Evolutionary conservation across 2,113 vertebrate species (phyloP).

Genomic region (Dicrurus megarhynchus): DNA sequence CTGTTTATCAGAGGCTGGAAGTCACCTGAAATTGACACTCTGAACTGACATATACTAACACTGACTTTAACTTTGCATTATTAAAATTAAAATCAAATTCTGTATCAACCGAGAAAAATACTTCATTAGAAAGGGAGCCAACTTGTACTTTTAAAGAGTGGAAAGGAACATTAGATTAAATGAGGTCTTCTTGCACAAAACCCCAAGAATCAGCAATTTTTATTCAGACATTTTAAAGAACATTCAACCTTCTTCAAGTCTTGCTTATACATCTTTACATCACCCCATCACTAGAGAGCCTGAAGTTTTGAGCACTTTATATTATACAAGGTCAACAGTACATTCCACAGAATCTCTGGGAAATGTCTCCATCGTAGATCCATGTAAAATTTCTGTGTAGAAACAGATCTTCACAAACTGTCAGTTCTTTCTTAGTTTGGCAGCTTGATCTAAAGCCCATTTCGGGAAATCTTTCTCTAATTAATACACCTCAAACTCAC

Average conservation of each 20-base stretch:
- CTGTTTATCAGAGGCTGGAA: not conserved
- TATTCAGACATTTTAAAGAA: not conserved
- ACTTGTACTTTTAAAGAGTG: not conserved
- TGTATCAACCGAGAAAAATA: not conserved
- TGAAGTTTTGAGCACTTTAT: not conserved
- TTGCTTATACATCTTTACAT: not conserved
- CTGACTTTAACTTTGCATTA: not conserved
- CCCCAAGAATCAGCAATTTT: not conserved
- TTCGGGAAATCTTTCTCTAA: not conserved
- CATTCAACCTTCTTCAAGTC: not conserved
- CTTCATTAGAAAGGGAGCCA: not conserved
- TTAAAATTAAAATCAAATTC: not conserved
- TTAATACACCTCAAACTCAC: not conserved
- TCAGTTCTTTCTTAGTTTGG: not conserved
- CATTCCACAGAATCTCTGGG: constrained; percentile 18
- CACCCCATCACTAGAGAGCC: not conserved
- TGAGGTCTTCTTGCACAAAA: not conserved
- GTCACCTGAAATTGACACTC: not conserved
- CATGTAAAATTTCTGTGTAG: not conserved
- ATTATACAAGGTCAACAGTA: not conserved
- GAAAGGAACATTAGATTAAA: not conserved
- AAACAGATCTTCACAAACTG: not conserved
- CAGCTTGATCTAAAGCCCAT: not conserved
- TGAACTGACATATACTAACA: not conserved
- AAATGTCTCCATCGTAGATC: not conserved